Evolutionary conservation across 1,140 invertebrate species (phyloP).

Genomic region (Pomacea maculata): DNA sequence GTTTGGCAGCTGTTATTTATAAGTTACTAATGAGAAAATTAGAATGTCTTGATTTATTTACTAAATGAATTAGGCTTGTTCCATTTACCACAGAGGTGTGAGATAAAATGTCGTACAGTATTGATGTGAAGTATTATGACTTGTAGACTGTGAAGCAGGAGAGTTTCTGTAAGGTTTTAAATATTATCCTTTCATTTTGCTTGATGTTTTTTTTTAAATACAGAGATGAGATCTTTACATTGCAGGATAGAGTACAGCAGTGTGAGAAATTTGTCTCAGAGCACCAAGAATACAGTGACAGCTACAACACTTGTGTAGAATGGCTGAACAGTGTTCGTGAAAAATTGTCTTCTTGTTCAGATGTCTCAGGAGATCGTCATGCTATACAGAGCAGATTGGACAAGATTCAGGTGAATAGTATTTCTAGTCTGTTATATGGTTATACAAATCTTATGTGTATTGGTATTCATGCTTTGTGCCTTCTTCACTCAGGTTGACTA

Average conservation of each 20-base stretch:
- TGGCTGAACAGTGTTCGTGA: slow-evolving; percentile 91
- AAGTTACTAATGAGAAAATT: not conserved
- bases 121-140: too few species aligned
- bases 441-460: too few species aligned
- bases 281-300: slow-evolving; percentile 91
- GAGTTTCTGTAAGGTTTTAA: too few species aligned
- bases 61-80: too few species aligned
- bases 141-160: too few species aligned
- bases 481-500: too few species aligned
- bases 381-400: slow-evolving; percentile 92
- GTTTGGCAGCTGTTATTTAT: slow-evolving; percentile 33
- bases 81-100: too few species aligned
- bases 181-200: too few species aligned
- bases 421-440: not conserved
- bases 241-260: slow-evolving; percentile 62
- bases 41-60: too few species aligned
- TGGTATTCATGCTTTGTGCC: too few species aligned
- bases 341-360: slow-evolving; percentile 85
- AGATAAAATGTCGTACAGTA: too few species aligned
- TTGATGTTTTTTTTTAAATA: too few species aligned
- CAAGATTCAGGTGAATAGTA: slow-evolving; percentile 75
- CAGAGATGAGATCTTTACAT: not conserved
- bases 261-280: slow-evolving; percentile 92
- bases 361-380: slow-evolving; percentile 86
- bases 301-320: slow-evolving; percentile 86